These are phyloP conservation scores for Sebastiscus tertius DNA, from an alignment of 2,797 vertebrate genomes.

Conservation along the genomic window DNA sequence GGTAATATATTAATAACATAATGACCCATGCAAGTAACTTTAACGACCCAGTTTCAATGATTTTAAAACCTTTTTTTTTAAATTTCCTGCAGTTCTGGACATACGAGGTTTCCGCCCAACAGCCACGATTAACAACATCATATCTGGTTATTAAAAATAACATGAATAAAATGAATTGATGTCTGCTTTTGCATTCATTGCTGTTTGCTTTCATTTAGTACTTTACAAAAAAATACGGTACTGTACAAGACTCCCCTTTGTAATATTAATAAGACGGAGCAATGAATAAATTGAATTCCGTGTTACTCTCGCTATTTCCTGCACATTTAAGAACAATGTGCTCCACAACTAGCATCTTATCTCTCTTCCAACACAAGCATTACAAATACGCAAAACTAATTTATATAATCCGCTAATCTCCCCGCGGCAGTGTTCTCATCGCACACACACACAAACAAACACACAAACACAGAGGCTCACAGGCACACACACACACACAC, in stretches of 20 bases:
- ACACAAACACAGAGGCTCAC: background rate
- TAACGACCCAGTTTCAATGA: background rate
- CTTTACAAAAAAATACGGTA: background rate
- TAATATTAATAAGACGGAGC: slow-evolving; percentile 22
- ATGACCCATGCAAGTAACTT: background rate
- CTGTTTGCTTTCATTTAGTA: background rate
- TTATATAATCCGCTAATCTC: slow-evolving; percentile 61
- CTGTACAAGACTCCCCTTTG: background rate
- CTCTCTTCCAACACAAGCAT: slow-evolving; percentile 43
- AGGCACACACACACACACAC: background rate
- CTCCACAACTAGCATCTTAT: slow-evolving; percentile 37
- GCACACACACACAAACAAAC: background rate
- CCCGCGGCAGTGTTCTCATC: slow-evolving; percentile 13
- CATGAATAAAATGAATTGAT: background rate
- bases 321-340: slow-evolving; percentile 43
- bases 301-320: slow-evolving; percentile 14
- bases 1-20: background rate
- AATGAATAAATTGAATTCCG: slow-evolving; percentile 31
- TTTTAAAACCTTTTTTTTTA: background rate
- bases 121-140: background rate
- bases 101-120: background rate
- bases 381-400: slow-evolving; percentile 50
- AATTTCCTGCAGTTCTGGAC: background rate
- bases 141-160: background rate
- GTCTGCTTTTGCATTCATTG: background rate